A percentile compares a stretch with the other conserved stretches of the same genome.
These are phyloP conservation scores for Mobula hypostoma DNA, from an alignment of 2,113 vertebrate species.

Conservation along the genomic window DNA sequence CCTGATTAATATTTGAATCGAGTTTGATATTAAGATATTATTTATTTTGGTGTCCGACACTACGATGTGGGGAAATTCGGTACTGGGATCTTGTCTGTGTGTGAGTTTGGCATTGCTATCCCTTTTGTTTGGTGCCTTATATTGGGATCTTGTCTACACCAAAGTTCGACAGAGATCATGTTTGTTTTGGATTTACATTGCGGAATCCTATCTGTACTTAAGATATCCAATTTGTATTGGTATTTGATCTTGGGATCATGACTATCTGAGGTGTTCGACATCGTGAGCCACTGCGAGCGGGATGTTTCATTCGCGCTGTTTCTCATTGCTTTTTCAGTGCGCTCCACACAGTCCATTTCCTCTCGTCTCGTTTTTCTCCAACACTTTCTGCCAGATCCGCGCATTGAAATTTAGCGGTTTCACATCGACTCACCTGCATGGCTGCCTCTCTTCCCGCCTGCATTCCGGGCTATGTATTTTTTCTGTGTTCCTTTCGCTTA, in stretches of 20 bases:
- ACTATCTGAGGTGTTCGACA: background rate
- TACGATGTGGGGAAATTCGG: background rate
- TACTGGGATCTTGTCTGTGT: background rate
- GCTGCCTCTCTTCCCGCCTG: background rate
- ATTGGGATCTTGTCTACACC: background rate
- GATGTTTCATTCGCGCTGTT: background rate
- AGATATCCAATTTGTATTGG: background rate
- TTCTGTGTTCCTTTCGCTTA: background rate
- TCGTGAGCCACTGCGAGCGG: background rate
- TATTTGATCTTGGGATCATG: background rate
- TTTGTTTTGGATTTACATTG: too few relatives aligned
- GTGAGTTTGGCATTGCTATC: background rate
- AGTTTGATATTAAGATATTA: background rate
- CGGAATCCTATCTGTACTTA: too few relatives aligned
- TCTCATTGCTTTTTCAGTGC: background rate
- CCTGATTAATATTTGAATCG: background rate
- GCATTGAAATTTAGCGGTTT: background rate
- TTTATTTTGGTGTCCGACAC: background rate
- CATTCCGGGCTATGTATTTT: background rate
- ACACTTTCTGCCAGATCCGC: background rate
- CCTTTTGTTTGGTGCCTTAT: background rate
- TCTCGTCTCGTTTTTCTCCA: background rate
- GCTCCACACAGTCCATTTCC: conserved; percentile 18
- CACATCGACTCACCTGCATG: conserved; percentile 1
- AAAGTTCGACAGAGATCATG: background rate